Conservation (phyloP, 2,113 vertebrate species). For the Calypte anna region DNA sequence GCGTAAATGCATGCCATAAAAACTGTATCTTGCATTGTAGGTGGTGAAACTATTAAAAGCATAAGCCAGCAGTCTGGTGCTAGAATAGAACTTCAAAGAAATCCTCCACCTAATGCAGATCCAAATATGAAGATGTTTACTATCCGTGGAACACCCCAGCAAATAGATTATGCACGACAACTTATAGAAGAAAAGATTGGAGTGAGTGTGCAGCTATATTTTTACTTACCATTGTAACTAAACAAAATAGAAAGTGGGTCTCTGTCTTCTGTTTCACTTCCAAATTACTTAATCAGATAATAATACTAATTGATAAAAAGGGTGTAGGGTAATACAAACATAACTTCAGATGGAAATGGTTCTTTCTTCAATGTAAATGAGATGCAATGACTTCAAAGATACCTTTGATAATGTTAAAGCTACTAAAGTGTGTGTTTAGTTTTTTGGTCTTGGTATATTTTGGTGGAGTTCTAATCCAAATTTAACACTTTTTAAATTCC, state of each 20-base stretch:
- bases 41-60: constrained; percentile 97
- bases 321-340: neutral
- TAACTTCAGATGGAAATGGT: neutral
- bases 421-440: neutral
- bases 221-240: neutral
- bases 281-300: neutral
- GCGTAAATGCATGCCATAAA: neutral
- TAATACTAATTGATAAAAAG: neutral
- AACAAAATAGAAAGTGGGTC: neutral
- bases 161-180: constrained; percentile 96
- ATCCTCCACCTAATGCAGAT: constrained; percentile 94
- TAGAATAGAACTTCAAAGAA: constrained; percentile 95
- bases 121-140: constrained; percentile 98
- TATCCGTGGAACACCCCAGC: constrained; percentile 93
- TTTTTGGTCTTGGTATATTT: neutral
- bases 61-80: constrained; percentile 98
- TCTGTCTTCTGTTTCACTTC: neutral
- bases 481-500: neutral
- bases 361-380: no score
- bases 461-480: neutral
- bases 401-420: neutral
- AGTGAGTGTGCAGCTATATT: constrained; percentile 74
- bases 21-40: constrained; percentile 59
- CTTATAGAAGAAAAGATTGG: constrained; percentile 99
- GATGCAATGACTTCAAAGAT: neutral